Conservation (phyloP, 1,140 invertebrate species). For the Berghia stephanieae region DNA sequence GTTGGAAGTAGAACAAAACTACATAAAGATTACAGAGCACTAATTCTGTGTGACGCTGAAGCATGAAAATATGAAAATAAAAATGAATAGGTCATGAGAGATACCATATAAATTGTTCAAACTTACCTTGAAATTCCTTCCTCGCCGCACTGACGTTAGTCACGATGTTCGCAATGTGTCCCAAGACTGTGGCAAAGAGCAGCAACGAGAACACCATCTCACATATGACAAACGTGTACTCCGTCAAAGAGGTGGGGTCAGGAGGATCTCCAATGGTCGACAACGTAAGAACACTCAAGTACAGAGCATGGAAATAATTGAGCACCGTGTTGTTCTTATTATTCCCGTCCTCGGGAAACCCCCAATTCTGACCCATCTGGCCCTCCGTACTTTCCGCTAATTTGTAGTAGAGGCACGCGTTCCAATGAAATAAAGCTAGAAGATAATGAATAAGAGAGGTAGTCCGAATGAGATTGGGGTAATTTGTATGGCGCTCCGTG, state of each 20-base stretch:
- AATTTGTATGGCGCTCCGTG: conserved; percentile 97
- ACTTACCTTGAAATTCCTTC: conserved; percentile 68
- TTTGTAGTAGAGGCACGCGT: conserved; percentile 93
- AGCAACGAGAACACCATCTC: conserved; percentile 65
- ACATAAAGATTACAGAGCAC: too few relatives aligned
- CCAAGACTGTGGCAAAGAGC: conserved; percentile 66
- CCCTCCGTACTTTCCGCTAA: conserved; percentile 45
- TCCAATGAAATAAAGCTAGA: conserved; percentile 99
- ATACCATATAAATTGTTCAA: too few relatives aligned
- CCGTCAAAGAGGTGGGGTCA: conserved; percentile 81
- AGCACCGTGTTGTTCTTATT: conserved; percentile 39
- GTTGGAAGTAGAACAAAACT: too few relatives aligned
- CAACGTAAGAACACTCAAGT: conserved; percentile 95
- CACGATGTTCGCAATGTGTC: conserved; percentile 68
- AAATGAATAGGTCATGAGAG: too few relatives aligned
- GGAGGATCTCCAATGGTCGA: conserved; percentile 83
- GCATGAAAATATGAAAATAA: too few relatives aligned
- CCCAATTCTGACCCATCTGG: conserved; percentile 41
- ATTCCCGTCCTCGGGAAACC: conserved; percentile 54
- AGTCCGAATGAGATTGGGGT: conserved; percentile 94
- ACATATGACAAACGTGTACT: conserved; percentile 64
- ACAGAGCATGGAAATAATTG: conserved; percentile 95
- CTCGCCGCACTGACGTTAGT: conserved; percentile 64
- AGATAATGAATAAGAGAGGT: conserved; percentile 93
- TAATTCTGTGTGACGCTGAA: too few relatives aligned